Evolutionary conservation across 2,113 vertebrate species (phyloP).

Genomic region (Capreolus pygargus): DNA sequence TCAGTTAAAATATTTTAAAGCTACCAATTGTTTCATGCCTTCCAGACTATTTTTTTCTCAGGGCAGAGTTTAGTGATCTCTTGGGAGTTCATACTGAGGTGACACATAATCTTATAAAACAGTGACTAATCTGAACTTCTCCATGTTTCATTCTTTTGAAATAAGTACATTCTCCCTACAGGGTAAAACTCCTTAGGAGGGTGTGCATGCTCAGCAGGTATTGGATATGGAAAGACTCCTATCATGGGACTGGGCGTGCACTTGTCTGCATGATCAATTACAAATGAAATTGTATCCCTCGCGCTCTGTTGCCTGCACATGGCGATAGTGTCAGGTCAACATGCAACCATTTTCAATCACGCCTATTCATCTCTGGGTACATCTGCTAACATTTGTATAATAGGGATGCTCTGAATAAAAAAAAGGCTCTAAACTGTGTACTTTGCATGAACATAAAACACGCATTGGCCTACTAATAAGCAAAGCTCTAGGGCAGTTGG

Average conservation of each 20-base stretch:
- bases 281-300: not conserved
- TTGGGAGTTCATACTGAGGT: fast-evolving
- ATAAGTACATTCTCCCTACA: not conserved
- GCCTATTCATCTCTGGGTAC: not conserved
- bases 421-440: not conserved
- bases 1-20: not conserved
- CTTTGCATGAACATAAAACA: not conserved
- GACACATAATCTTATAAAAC: not conserved
- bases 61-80: not conserved
- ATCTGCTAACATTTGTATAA: not conserved
- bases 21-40: not conserved
- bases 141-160: not conserved
- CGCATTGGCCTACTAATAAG: not conserved
- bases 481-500: not conserved
- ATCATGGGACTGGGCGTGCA: constrained; percentile 63
- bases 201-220: not conserved
- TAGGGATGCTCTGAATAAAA: not conserved
- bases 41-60: not conserved
- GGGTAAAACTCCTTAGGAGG: not conserved
- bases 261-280: not conserved
- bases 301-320: not conserved
- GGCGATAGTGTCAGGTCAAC: not conserved
- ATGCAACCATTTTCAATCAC: not conserved
- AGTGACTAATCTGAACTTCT: not conserved
- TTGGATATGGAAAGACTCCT: not conserved